These are phyloP conservation scores for Chelon auratus DNA, from an alignment of 2,797 vertebrate species.

Conservation along the genomic window DNA sequence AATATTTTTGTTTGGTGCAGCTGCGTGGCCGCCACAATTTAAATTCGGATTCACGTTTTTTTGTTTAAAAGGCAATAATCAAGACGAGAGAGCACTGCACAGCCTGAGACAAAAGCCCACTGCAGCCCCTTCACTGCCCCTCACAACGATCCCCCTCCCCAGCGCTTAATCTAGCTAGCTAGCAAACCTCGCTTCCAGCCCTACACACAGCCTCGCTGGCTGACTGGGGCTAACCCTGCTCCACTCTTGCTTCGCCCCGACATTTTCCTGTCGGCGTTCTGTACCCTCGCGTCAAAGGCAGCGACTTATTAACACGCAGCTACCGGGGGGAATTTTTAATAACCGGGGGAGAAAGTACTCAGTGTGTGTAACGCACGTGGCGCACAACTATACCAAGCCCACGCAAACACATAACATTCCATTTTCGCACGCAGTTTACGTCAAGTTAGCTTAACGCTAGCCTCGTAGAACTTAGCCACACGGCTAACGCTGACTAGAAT, in stretches of 20 bases:
- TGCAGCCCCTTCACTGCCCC: constrained; percentile 77
- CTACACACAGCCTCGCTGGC: constrained; percentile 36
- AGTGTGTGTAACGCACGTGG: constrained; percentile 75
- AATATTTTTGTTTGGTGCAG: neutral
- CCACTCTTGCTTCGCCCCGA: constrained; percentile 67
- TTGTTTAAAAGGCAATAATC: constrained; percentile 39
- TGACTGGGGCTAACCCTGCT: constrained; percentile 57
- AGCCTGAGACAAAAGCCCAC: constrained; percentile 86
- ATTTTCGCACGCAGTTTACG: constrained; percentile 80
- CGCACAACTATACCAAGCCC: constrained; percentile 63
- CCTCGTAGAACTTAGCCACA: constrained; percentile 70
- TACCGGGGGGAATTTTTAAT: neutral
- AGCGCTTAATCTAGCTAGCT: constrained; percentile 69
- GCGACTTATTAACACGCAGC: neutral
- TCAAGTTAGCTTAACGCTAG: constrained; percentile 77
- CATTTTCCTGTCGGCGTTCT: constrained; percentile 65
- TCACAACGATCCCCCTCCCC: constrained; percentile 70
- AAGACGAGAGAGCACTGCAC: constrained; percentile 44
- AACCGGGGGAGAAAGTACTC: constrained; percentile 15
- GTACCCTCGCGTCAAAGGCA: constrained; percentile 26
- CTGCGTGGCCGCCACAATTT: fast-evolving
- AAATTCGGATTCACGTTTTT: neutral
- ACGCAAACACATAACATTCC: constrained; percentile 73
- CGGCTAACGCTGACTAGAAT: constrained; percentile 78
- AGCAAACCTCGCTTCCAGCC: constrained; percentile 61